A percentile compares a stretch with the other conserved stretches of the same genome.
Conservation (phyloP, 2,888 invertebrate species). For the Rugalucina vietnamica region DNA sequence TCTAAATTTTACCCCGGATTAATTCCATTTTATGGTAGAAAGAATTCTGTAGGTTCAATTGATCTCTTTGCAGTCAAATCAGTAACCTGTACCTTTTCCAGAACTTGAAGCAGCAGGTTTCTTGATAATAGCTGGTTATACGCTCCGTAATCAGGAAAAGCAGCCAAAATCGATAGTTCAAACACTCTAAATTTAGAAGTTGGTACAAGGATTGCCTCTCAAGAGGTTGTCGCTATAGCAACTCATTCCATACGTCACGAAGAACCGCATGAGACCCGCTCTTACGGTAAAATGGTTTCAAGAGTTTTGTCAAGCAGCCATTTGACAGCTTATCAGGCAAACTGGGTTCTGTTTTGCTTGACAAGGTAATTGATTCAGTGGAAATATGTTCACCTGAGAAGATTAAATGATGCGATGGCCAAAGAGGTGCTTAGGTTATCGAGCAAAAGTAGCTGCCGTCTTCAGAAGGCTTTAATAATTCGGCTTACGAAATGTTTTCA, state of each 20-base stretch:
- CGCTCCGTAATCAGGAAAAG: neutral
- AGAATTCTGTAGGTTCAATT: neutral
- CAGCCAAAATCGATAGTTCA: constrained; percentile 48
- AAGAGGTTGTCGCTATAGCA: constrained; percentile 43
- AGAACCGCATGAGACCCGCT: constrained; percentile 45
- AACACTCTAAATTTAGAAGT: constrained; percentile 55
- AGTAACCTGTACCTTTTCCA: neutral
- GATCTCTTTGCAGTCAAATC: neutral
- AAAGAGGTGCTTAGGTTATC: no score
- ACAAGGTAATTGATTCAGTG: no score
- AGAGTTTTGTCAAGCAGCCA: neutral
- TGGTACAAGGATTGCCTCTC: constrained; percentile 52
- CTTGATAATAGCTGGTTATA: constrained; percentile 4
- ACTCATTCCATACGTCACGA: constrained; percentile 44
- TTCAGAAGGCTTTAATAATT: no score
- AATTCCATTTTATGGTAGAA: constrained; percentile 11
- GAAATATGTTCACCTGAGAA: no score
- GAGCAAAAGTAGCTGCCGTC: no score
- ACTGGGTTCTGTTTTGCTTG: no score
- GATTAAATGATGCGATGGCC: no score
- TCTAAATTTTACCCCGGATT: neutral
- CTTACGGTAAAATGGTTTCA: neutral
- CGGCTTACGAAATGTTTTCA: no score
- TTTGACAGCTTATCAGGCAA: no score
- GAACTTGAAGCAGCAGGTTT: neutral